Evolutionary conservation across 2,797 vertebrate genomes (phyloP).

Genomic region (Xiphorhynchus erythropygius): DNA sequence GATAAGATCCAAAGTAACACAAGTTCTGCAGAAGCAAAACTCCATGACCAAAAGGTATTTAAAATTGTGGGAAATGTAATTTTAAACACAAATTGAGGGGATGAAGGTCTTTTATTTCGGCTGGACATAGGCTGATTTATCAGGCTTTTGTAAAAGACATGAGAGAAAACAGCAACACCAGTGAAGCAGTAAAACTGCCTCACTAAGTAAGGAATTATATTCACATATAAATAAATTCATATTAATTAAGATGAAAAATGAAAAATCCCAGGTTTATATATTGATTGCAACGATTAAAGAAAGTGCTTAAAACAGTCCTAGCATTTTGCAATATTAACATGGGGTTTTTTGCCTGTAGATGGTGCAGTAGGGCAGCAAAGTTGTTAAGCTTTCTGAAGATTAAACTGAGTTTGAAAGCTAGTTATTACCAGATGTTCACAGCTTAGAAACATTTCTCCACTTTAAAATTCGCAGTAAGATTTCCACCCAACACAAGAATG

Average conservation of each 20-base stretch:
- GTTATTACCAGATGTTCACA: conserved; percentile 11
- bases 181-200: not conserved
- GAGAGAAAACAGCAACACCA: not conserved
- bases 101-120: not conserved
- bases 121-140: not conserved
- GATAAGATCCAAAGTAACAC: not conserved
- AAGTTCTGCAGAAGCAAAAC: not conserved
- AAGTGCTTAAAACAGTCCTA: not conserved
- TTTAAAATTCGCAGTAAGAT: conserved; percentile 1
- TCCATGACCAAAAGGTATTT: not conserved
- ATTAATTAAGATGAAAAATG: not conserved
- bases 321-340: not conserved
- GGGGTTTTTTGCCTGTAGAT: not conserved
- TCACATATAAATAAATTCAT: not conserved
- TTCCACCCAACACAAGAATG: not conserved
- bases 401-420: not conserved
- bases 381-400: not conserved
- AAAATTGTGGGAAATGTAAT: not conserved
- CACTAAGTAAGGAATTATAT: not conserved
- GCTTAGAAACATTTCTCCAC: conserved; percentile 3
- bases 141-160: not conserved
- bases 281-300: not conserved
- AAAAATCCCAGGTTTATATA: not conserved
- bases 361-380: conserved; percentile 51
- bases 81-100: not conserved